These are phyloP conservation scores for Julus scandinavius DNA, from an alignment of 2,888 invertebrate genomes.

Conservation along the genomic window DNA sequence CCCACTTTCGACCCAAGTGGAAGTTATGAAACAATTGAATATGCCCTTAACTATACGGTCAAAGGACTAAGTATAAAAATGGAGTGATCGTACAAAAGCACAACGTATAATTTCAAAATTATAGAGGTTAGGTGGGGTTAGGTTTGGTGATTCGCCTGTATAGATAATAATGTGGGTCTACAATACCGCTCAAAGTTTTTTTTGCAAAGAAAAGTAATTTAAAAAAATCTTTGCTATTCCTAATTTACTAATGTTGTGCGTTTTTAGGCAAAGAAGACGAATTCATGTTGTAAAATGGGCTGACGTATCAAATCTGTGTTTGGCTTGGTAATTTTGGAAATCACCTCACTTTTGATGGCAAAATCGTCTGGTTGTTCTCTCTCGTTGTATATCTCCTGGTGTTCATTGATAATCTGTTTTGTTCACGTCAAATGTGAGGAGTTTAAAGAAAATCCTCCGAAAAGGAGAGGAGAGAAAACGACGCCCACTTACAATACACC, in stretches of 20 bases:
- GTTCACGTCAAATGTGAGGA: neutral
- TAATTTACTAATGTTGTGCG: neutral
- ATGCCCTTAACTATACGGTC: too few relatives aligned
- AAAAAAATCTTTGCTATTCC: too few relatives aligned
- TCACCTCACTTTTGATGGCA: neutral
- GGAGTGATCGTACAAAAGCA: too few relatives aligned
- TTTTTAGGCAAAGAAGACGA: conserved; percentile 84
- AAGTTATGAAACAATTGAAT: too few relatives aligned
- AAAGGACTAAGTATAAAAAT: too few relatives aligned
- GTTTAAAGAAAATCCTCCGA: neutral
- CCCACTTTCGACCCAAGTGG: too few relatives aligned
- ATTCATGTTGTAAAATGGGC: conserved; percentile 83
- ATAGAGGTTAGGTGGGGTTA: too few relatives aligned
- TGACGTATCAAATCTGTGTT: neutral
- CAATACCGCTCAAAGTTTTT: too few relatives aligned
- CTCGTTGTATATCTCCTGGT: neutral
- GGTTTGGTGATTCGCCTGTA: too few relatives aligned
- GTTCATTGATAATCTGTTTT: neutral
- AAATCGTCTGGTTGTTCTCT: neutral
- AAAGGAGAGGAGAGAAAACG: neutral
- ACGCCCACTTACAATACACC: neutral
- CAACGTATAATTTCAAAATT: too few relatives aligned
- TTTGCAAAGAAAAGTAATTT: too few relatives aligned
- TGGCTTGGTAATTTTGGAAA: neutral
- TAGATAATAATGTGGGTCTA: too few relatives aligned